Percentiles rank a stretch among this genome's conserved stretches.
phyloP scores from a whole-genome alignment of 2,797 vertebrate species.

The Prunella strophiata region DNA sequence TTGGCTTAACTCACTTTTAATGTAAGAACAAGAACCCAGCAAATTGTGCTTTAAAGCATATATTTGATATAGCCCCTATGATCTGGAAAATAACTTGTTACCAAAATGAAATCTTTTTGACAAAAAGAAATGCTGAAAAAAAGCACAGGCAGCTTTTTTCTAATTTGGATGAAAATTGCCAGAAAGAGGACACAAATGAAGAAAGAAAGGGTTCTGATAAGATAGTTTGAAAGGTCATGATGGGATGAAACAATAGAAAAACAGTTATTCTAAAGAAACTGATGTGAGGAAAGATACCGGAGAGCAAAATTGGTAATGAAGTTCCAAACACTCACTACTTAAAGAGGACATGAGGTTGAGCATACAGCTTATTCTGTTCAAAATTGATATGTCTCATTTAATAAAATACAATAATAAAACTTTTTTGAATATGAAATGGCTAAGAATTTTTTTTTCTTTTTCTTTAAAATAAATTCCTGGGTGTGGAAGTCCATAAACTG shows the following conservation, averaged over 20 bases:
- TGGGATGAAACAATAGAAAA: neutral
- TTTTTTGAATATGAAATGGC: neutral
- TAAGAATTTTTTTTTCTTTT: neutral
- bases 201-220: neutral
- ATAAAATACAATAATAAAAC: neutral
- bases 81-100: neutral
- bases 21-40: neutral
- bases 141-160: neutral
- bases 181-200: neutral
- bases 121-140: neutral
- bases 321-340: neutral
- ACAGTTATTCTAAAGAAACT: neutral
- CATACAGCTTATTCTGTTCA: neutral
- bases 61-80: neutral
- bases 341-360: neutral
- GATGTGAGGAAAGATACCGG: neutral
- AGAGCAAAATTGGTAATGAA: neutral
- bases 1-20: neutral
- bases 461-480: neutral
- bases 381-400: neutral
- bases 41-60: neutral
- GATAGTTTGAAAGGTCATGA: neutral
- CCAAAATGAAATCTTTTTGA: neutral
- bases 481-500: neutral
- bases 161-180: neutral